phyloP scores from a whole-genome alignment of 2,888 invertebrate genomes.

The Zygaena filipendulae region DNA sequence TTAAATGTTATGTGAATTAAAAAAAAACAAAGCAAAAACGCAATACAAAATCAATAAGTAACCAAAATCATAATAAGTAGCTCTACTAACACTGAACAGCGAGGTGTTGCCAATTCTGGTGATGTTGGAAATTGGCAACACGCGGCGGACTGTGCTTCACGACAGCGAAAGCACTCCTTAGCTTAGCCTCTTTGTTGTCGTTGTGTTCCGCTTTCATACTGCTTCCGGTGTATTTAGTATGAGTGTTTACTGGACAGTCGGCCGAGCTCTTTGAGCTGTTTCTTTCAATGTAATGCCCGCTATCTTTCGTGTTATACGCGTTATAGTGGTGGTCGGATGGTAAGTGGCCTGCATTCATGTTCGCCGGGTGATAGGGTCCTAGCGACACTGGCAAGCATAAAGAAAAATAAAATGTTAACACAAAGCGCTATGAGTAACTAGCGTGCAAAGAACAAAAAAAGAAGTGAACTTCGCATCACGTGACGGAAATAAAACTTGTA shows the following conservation, averaged over 20 bases:
- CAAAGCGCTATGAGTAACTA: constrained; percentile 59
- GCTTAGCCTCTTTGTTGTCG: constrained; percentile 58
- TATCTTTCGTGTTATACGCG: constrained; percentile 63
- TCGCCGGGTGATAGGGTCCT: constrained; percentile 60
- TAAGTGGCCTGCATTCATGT: constrained; percentile 58
- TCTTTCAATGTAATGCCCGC: constrained; percentile 60
- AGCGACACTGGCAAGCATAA: constrained; percentile 55
- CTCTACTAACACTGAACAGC: constrained; percentile 75
- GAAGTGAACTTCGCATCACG: constrained; percentile 31
- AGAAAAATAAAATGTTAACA: constrained; percentile 53
- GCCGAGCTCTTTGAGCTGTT: constrained; percentile 48
- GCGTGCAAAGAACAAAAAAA: constrained; percentile 35
- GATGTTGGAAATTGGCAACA: constrained; percentile 41
- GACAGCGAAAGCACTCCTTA: constrained; percentile 72
- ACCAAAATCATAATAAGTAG: constrained; percentile 19
- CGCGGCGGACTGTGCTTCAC: constrained; percentile 71
- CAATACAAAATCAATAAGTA: constrained; percentile 21
- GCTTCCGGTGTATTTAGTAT: constrained; percentile 52
- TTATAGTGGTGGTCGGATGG: constrained; percentile 54
- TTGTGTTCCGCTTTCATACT: constrained; percentile 50
- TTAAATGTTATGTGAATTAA: too few species aligned
- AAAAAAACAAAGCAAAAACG: constrained; percentile 20
- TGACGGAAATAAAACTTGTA: too few species aligned
- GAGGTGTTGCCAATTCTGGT: constrained; percentile 71
- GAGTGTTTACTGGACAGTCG: constrained; percentile 61